Base-by-base conservation (phyloP, 92 coral and sea anemone species). In the Metridium senile region DNA sequence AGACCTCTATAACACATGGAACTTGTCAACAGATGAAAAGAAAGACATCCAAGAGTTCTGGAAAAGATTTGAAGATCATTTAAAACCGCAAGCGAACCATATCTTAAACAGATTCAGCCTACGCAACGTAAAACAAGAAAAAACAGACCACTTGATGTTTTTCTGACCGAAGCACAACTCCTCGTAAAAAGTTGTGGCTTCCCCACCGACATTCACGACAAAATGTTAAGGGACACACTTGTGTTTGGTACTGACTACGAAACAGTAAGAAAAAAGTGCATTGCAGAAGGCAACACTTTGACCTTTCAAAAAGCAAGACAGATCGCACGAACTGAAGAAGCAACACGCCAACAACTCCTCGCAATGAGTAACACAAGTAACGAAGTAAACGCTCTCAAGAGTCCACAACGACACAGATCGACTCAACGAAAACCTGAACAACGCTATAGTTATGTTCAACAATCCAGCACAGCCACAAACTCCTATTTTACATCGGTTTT, bases 151-250 rank as follows among this genome's bases (percentile, higher is more conserved):
- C 74, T 89, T 0, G 90, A 69, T 31, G 74, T 72, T 4, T 89
- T 85, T 58, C 68, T 89, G 21, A 85, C 90, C 9, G 94, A 90
- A 76, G 94, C 88, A 18, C 80, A 66, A 34, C 47, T 90, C 28
- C 74, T 85, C 28, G 71, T 82, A 20, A 81, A 85, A 75, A 89
- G 68, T 58, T 73, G 88, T 75, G 86, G 94, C 32, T 89, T 62
- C 75, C 86, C 88, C 26, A 52, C 21, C 17, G 86, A 79, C 0
- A 20, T 82, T 59, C 81, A 82, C 26, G 78, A 82, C 39, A 84
- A 82, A 86, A 70, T 82, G 30, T 62, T 79, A 85, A 82, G 88
- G 45, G 85, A 82, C 66, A 35, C 88, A 33, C 67, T 85, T 26
- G 90, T 80, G 6, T 82, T 82, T 72, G 88, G 90, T 26, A 81